A percentile compares a stretch with the other conserved stretches of the same genome.
Conservation (phyloP, 2,888 invertebrate genomes). For the Hirtodrosophila confusa region DNA sequence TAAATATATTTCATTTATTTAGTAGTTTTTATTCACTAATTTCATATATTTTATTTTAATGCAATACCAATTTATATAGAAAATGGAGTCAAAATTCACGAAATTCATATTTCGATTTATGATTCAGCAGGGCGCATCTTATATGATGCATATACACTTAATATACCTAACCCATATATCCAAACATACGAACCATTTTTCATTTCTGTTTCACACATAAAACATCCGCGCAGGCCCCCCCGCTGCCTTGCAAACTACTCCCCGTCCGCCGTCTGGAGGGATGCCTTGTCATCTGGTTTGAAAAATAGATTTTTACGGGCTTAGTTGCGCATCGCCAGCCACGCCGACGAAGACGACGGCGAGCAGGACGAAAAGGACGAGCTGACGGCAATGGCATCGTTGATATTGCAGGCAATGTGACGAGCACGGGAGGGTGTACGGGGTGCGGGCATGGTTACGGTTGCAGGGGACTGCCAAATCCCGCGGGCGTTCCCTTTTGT, state of each 20-base stretch:
- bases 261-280: conserved; percentile 27
- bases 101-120: conserved; percentile 18
- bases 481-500: conserved; percentile 78
- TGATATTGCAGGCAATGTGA: conserved; percentile 58
- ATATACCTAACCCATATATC: conserved; percentile 35
- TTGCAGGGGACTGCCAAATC: conserved; percentile 47
- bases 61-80: no score
- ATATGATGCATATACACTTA: conserved; percentile 41
- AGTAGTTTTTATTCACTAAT: not conserved
- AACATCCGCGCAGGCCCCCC: conserved; percentile 44
- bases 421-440: not conserved
- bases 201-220: conserved; percentile 53
- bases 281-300: conserved; percentile 76
- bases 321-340: conserved; percentile 78
- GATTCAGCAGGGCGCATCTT: conserved; percentile 26
- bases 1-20: no score
- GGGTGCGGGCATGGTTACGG: not conserved
- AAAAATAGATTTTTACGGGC: conserved; percentile 79
- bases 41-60: no score
- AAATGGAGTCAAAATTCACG: not conserved
- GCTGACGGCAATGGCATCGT: conserved; percentile 47
- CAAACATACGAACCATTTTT: conserved; percentile 46
- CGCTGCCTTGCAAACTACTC: conserved; percentile 43
- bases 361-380: conserved; percentile 8
- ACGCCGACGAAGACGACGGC: conserved; percentile 35